Evolutionary conservation across 1,140 invertebrate genomes (phyloP), one percentile per base, ranked within the genome.

Genomic region (Rhyacophila brunnea): DNA sequence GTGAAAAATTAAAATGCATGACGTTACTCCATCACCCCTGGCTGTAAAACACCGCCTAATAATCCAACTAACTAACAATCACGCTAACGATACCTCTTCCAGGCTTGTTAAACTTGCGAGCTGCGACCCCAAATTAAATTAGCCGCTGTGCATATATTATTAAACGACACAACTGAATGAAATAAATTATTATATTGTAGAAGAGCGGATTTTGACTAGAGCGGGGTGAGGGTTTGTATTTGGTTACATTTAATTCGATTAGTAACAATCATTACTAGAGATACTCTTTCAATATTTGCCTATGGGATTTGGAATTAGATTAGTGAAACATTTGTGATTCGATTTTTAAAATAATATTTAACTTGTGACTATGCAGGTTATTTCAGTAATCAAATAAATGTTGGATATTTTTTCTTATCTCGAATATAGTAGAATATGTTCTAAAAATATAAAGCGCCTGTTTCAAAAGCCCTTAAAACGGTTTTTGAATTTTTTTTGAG

Each of bases 41-140:
- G 23, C 23, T 5, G 23, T 3, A 9, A 28, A 28, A 28, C 23
- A 28, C 23, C 23, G 23, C 23, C 23, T 28, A 28, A 28, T 59
- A 59, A 59, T 58, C 56, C 42, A 59, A 63, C 61, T 63, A 63
- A 59, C 56, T 63, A 63, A 63, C 61, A 63, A 63, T 63, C 61
- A 63, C 56, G 61, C 61, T 63, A 63, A 63, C 61, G 61, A 63
- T 63, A 63, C 61, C 61, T 63, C 55, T 58, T 53, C 61, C 35
- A 36, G 20, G 50, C 51, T 48, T 63, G 61, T 58, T 59, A 59
- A 32, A 48, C 19, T 32, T 48, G 9, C 23, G 19, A n/a, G 13
- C 46, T 19, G 18, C 20, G 19, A 48, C 20, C 49, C 14, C 15
- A 18, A 36, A 50, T 62, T 61, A 6, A 50, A 54, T 61, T 50